These are phyloP conservation scores for Toxotes lorentzi DNA, from an alignment of 2,797 vertebrate genomes.

Conservation along the genomic window DNA sequence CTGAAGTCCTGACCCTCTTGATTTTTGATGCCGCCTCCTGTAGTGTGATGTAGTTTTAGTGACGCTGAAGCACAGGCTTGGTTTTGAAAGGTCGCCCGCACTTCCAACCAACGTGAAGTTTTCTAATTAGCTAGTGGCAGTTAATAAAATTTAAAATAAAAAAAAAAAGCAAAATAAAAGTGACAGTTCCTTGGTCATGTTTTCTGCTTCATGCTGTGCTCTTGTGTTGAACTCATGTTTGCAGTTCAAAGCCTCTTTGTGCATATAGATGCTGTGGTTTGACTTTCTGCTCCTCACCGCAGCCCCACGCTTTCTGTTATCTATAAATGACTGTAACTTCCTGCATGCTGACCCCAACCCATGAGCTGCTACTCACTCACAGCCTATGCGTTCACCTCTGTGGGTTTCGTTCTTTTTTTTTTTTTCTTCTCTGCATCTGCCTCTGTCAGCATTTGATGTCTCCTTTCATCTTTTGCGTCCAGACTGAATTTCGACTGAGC, in stretches of 20 bases:
- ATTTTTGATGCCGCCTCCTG: too few relatives aligned
- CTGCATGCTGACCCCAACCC: constrained; percentile 67
- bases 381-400: background rate
- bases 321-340: constrained; percentile 73
- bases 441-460: background rate
- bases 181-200: background rate
- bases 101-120: background rate
- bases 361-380: constrained; percentile 6
- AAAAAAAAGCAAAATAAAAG: too few relatives aligned
- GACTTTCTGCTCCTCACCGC: constrained; percentile 31
- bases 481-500: background rate
- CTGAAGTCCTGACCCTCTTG: background rate
- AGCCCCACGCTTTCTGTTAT: background rate
- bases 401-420: background rate
- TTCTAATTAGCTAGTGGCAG: background rate
- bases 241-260: background rate
- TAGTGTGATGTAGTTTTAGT: too few relatives aligned
- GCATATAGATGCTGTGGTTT: constrained; percentile 42
- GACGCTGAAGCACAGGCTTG: background rate
- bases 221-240: background rate
- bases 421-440: background rate
- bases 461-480: background rate
- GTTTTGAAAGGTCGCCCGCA: background rate
- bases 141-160: background rate
- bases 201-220: background rate